Conservation (phyloP, 2,888 invertebrate species). For the Quadroppia sp. region DNA sequence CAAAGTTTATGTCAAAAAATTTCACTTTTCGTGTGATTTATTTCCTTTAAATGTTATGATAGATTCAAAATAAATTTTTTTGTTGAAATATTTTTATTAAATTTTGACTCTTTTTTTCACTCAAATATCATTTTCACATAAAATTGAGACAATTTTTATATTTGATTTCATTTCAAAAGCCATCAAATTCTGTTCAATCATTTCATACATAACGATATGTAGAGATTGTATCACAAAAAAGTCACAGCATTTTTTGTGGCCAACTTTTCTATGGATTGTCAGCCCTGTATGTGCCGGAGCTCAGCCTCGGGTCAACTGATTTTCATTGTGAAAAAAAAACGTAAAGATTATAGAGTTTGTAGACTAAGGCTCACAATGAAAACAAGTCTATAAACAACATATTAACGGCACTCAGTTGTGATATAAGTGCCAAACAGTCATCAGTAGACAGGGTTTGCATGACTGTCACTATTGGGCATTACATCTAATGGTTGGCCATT, state of each 20-base stretch:
- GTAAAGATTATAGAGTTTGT: not conserved
- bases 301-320: slow-evolving; percentile 28
- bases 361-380: not conserved
- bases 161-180: not conserved
- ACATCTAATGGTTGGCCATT: not conserved
- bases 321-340: slow-evolving; percentile 9
- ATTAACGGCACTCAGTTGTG: too few species aligned
- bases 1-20: not conserved
- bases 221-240: slow-evolving; percentile 7
- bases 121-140: slow-evolving; percentile 25
- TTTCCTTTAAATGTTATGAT: not conserved
- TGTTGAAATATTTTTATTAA: not conserved
- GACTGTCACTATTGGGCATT: not conserved
- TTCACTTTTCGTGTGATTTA: not conserved
- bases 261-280: not conserved
- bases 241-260: not conserved
- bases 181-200: slow-evolving; percentile 26
- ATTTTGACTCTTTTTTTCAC: not conserved
- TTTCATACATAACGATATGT: not conserved
- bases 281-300: not conserved
- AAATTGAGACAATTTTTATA: not conserved
- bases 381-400: slow-evolving; percentile 15
- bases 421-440: slow-evolving; percentile 6
- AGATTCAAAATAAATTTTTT: not conserved
- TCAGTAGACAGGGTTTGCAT: not conserved